These are phyloP conservation scores for Melanerpes formicivorus DNA, from an alignment of 2,113 vertebrate species.

Conservation along the genomic window DNA sequence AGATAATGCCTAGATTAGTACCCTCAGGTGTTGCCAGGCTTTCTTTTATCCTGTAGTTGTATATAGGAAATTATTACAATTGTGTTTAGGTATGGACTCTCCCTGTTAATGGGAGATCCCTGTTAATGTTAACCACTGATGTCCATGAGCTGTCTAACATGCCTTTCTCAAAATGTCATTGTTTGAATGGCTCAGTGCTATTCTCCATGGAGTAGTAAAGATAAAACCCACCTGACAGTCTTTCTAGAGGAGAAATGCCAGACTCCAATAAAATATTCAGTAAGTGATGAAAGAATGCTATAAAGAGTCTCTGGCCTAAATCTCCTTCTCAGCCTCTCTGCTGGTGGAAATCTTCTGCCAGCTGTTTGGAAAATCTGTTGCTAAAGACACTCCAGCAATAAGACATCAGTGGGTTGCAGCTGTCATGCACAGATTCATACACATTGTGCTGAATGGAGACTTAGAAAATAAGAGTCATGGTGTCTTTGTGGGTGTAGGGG, in stretches of 20 bases:
- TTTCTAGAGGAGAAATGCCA: neutral
- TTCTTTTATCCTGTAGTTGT: neutral
- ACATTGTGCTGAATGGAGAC: accelerated
- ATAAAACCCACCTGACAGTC: neutral
- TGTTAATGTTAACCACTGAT: neutral
- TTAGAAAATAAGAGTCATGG: neutral
- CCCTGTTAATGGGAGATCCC: neutral
- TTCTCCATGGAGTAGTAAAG: neutral
- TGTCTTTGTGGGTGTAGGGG: neutral
- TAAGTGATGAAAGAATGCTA: neutral
- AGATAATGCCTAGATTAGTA: neutral
- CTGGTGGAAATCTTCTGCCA: neutral
- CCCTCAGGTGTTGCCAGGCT: neutral
- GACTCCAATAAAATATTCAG: neutral
- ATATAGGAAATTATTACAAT: neutral
- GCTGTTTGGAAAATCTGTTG: constrained; percentile 37
- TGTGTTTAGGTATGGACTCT: neutral
- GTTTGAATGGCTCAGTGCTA: neutral
- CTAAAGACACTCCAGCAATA: constrained; percentile 10
- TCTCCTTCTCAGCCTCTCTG: neutral
- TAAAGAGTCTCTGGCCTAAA: neutral
- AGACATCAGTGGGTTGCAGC: neutral
- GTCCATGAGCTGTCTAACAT: neutral
- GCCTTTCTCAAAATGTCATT: neutral
- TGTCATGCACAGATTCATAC: neutral